phyloP scores from a whole-genome alignment of 2,797 vertebrate species.

The Fringilla coelebs region DNA sequence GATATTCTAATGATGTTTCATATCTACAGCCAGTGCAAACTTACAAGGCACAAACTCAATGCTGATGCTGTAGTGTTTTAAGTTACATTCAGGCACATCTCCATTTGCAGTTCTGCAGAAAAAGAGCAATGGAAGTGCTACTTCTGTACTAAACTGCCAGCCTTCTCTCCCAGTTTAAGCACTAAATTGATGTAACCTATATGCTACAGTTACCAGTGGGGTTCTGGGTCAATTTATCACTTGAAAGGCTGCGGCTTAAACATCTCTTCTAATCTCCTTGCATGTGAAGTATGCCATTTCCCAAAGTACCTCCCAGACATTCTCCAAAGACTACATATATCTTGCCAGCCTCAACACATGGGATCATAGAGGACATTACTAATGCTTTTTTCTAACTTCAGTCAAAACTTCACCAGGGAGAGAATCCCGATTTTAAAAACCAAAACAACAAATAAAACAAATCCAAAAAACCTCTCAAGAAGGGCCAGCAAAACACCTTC shows the following conservation, averaged over 20 bases:
- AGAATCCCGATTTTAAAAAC: not conserved
- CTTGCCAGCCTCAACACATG: conserved; percentile 4
- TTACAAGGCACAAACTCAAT: conserved; percentile 77
- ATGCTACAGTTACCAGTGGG: not conserved
- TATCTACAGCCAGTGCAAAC: conserved; percentile 65
- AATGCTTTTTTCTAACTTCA: conserved; percentile 23
- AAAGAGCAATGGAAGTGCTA: conserved; percentile 19
- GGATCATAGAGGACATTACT: conserved; percentile 14
- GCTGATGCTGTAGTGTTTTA: conserved; percentile 48
- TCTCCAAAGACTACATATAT: conserved; percentile 10
- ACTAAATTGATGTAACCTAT: not conserved
- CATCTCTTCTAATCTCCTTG: not conserved
- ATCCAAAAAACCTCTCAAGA: not conserved
- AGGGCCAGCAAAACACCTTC: conserved; percentile 1
- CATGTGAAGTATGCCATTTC: not conserved
- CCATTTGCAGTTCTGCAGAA: conserved; percentile 28
- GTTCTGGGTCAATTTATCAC: not conserved
- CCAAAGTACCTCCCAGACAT: not conserved
- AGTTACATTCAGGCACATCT: conserved; percentile 61
- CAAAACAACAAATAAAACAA: not conserved
- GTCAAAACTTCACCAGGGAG: conserved; percentile 14
- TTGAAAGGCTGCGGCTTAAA: not conserved
- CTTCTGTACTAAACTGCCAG: conserved; percentile 28
- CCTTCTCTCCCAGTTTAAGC: conserved; percentile 39
- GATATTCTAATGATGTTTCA: not conserved